Evolutionary conservation across 2,797 vertebrate genomes (phyloP).

Genomic region (Diplodus sargus): DNA sequence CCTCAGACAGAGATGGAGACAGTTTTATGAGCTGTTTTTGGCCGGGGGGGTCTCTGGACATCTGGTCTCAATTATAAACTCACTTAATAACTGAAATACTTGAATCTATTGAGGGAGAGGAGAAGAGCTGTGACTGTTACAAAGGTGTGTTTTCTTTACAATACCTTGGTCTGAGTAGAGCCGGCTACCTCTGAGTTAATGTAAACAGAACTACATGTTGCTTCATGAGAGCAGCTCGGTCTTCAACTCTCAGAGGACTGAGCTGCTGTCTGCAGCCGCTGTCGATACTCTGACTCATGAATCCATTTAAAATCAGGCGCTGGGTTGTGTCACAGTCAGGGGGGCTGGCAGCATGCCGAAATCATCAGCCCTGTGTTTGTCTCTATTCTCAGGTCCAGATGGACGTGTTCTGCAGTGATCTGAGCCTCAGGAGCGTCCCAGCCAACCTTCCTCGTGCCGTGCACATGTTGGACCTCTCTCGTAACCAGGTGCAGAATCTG

Average conservation of each 20-base stretch:
- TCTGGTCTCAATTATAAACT: conserved; percentile 73
- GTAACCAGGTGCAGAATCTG: conserved; percentile 90
- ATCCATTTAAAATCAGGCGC: conserved; percentile 17
- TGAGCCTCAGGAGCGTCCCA: conserved; percentile 86
- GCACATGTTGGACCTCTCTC: conserved; percentile 89
- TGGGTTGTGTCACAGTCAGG: conserved; percentile 51
- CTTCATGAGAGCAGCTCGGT: no score
- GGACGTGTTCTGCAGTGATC: conserved; percentile 87
- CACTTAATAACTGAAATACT: conserved; percentile 61
- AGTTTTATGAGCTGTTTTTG: conserved; percentile 74
- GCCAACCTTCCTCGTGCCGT: conserved; percentile 78
- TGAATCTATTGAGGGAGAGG: conserved; percentile 27
- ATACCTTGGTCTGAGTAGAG: no score
- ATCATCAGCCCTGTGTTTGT: conserved; percentile 65
- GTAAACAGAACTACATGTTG: no score
- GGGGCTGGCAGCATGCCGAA: conserved; percentile 25
- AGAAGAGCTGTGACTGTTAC: background rate
- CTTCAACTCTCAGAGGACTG: conserved; percentile 29
- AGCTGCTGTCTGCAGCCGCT: conserved; percentile 42
- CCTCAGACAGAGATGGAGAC: conserved; percentile 45
- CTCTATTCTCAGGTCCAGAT: conserved; percentile 82
- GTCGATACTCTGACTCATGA: conserved; percentile 48
- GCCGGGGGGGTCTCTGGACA: conserved; percentile 51
- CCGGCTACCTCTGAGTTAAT: no score
- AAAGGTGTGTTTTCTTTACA: conserved; percentile 16